Base-by-base conservation (phyloP, 2,888 invertebrate genomes). In the Ptilodon capucinus region DNA sequence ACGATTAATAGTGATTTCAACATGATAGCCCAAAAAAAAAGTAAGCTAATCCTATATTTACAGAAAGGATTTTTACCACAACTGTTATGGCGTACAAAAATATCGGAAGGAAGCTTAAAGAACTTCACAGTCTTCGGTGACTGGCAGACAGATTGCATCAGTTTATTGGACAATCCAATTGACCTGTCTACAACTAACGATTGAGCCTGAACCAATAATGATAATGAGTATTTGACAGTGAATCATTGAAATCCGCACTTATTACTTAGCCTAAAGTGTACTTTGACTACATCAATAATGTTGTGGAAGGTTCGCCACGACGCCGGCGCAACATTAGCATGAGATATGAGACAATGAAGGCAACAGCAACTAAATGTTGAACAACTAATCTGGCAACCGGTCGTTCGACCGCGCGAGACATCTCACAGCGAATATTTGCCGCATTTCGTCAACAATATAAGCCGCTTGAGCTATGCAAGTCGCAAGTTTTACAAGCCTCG, bases 161-260 rank as follows among this genome's bases (percentile, higher is more conserved):
- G 39, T 50, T 57, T 54, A 54, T 60, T 62, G 70, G 71, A 63
- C 63, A 64, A 64, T 21, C 17, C 39, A 61, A 14, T 11, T 7
- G 8, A 2, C 13, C 18, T 62, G 63, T 54, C 47, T 66, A 68
- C 64, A 77, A 59, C 70, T 76, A 71, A 76, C 60, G 67, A 74
- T 79, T 80, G 80, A 81, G 80, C 79, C 67, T 71, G 74, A 64
- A 66, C 66, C 59, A 54, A 52, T 71, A 78, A 81, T 77, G 74
- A 79, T 75, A 78, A 85, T 88, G 90, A 90, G 90, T 89, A 89
- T 89, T n/a, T 89, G 81, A 84, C 77, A 84, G 79, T 81, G 77
- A 74, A 81, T 80, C 81, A 71, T 76, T 66, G 60, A 64, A 71
- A 68, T 68, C 72, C 76, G 81, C 84, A 86, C 80, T 86, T 88